Percentiles rank a stretch among this genome's conserved stretches.
Conservation (phyloP, 2,797 vertebrate genomes). For the Margarornis squamiger region DNA sequence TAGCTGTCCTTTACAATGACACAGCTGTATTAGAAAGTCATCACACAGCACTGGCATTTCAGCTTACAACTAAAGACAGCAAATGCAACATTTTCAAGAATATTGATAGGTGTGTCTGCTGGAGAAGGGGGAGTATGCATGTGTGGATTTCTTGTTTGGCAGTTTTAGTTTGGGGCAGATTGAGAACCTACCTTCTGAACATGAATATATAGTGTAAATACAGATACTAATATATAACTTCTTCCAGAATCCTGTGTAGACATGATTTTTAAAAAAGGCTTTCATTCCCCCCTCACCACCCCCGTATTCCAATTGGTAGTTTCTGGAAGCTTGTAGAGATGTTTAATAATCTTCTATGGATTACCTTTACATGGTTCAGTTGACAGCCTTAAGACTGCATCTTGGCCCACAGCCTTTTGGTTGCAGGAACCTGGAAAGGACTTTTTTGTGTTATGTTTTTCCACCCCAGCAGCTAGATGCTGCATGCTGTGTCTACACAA, state of each 20-base stretch:
- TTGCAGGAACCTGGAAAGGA: not conserved
- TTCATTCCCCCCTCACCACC: not conserved
- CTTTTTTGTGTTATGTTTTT: not conserved
- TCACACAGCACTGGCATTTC: conserved; percentile 81
- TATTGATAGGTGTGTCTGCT: conserved; percentile 76
- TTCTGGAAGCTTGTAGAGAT: not conserved
- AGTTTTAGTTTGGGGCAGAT: not conserved
- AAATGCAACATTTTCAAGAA: conserved; percentile 86
- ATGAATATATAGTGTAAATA: not conserved
- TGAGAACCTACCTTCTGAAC: not conserved
- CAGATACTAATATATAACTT: not conserved
- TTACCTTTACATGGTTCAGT: not conserved
- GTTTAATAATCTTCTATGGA: not conserved
- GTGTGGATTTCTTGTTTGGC: not conserved
- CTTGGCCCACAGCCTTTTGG: not conserved
- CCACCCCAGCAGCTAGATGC: not conserved
- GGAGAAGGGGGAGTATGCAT: not conserved
- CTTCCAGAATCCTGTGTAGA: not conserved
- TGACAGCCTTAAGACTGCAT: not conserved
- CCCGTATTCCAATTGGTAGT: not conserved
- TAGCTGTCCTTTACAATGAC: conserved; percentile 83
- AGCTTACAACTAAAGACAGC: conserved; percentile 80
- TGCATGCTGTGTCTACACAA: not conserved
- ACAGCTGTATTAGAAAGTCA: conserved; percentile 82
- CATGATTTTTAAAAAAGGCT: not conserved